Evolutionary conservation across 2,888 invertebrate genomes (phyloP).

Genomic region (Watsonalla cultraria): DNA sequence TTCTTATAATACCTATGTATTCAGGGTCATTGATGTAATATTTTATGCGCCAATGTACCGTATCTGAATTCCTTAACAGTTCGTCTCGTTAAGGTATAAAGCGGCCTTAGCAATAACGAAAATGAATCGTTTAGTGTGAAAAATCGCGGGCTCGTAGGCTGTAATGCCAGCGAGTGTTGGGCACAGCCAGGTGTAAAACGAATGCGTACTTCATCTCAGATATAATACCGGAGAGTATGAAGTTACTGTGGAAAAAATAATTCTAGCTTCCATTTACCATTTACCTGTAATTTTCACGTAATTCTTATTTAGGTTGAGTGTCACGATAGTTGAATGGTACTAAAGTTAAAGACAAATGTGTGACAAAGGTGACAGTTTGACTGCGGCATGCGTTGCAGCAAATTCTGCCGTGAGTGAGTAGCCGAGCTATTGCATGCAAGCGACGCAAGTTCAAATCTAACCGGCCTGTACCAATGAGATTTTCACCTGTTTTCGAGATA

Average conservation of each 20-base stretch:
- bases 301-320: too few species aligned
- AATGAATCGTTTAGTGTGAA: constrained; percentile 24
- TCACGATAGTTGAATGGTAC: too few species aligned
- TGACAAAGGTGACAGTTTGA: too few species aligned
- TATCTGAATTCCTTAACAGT: background rate
- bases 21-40: background rate
- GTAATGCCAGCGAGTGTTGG: background rate
- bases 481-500: too few species aligned
- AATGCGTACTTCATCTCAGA: background rate
- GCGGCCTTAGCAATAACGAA: constrained; percentile 4
- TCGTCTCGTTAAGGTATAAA: background rate
- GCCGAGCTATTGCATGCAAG: too few species aligned
- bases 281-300: too few species aligned
- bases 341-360: too few species aligned
- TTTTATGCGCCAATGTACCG: background rate
- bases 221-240: background rate
- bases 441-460: too few species aligned
- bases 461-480: too few species aligned
- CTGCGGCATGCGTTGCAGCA: too few species aligned
- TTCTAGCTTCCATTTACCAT: too few species aligned
- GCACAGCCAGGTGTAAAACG: background rate
- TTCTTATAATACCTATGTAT: background rate
- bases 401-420: too few species aligned
- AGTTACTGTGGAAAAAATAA: background rate
- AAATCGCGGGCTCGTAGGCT: constrained; percentile 15